Evolutionary conservation across 1,140 invertebrate genomes (phyloP).

Genomic region (Whitmania pigra): DNA sequence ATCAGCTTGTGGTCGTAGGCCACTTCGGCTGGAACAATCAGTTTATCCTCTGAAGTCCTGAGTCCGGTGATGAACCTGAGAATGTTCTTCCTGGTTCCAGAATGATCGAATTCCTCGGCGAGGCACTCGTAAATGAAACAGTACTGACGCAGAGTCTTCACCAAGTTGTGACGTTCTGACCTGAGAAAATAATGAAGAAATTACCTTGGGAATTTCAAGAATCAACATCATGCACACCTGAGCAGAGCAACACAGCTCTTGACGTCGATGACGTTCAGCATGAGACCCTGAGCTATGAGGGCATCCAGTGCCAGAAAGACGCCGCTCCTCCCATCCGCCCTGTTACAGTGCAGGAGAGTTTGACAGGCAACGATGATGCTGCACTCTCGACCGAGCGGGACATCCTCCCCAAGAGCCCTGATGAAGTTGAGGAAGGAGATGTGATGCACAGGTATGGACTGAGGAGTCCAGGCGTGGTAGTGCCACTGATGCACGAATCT

Average conservation of each 20-base stretch:
- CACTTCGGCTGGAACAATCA: not conserved
- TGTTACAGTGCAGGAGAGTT: not conserved
- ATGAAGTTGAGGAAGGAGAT: constrained; percentile 11
- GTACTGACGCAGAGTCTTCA: constrained; percentile 1
- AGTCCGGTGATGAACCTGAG: not conserved
- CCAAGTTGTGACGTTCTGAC: constrained; percentile 2
- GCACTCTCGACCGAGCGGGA: not conserved
- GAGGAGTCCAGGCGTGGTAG: constrained; percentile 8
- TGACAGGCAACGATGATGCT: not conserved
- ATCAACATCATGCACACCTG: not conserved
- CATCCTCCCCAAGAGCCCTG: not conserved
- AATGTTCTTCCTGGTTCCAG: not conserved
- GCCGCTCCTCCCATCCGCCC: not conserved
- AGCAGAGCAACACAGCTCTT: constrained; percentile 14
- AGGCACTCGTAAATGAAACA: constrained; percentile 16
- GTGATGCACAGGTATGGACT: constrained; percentile 4
- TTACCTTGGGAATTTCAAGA: not conserved
- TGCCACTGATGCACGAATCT: constrained; percentile 8
- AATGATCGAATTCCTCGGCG: constrained; percentile 16
- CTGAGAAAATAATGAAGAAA: not conserved
- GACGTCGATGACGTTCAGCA: constrained; percentile 4
- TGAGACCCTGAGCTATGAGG: constrained; percentile 11
- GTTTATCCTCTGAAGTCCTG: not conserved
- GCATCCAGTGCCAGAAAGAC: constrained; percentile 9
- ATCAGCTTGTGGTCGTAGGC: not conserved